Base-by-base conservation (phyloP, 1,140 invertebrate genomes). In the Lepidostoma basale region DNA sequence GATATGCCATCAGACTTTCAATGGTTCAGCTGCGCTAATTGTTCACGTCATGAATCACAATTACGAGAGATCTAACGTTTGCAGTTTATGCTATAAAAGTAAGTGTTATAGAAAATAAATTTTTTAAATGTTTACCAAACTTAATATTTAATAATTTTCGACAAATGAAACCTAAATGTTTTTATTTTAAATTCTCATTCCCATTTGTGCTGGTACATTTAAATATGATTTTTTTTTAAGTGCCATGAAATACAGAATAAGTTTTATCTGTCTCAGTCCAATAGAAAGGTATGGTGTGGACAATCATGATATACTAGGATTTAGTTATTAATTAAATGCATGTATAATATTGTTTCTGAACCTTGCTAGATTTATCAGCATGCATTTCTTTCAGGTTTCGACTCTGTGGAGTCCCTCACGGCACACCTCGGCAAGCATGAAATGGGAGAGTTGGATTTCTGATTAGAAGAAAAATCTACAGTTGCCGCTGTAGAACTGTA, bases 21-120 rank as follows among this genome's bases (percentile, higher is more conserved):
- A 12, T 18, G 68, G 72, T 9, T 64, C 68, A 3, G 59, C 72
- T 3, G 68, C 68, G 3, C 65, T 73, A 5, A 68, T 73, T 16
- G 59, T 73, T 20, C 71, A 73, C 40, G 68, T 73, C 36, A 73
- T 69, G 67, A 69, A 67, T 42, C 71, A 73, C 22, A 68, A 67
- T n/a, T 64, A 69, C 20, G 71, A 73, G 40, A 62, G 62, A 60
- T 49, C 71, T 20, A 62, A 69, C 18, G 40, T 59, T 9, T 73
- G 68, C 39, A 73, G 45, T 47, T 52, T 73, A n/a, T 70, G 68
- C 47, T 69, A 59, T 39, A 69, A 64, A 63, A 70, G 71, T 70
- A 23, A 69, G 64, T 65, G 52, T 23, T 4, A 20, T 14, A 26
- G 20, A 18, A 20, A 52, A 26, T 52, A 52, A 52, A 20, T 20